phyloP scores from a whole-genome alignment of 2,797 vertebrate species.

The Fringilla coelebs region DNA sequence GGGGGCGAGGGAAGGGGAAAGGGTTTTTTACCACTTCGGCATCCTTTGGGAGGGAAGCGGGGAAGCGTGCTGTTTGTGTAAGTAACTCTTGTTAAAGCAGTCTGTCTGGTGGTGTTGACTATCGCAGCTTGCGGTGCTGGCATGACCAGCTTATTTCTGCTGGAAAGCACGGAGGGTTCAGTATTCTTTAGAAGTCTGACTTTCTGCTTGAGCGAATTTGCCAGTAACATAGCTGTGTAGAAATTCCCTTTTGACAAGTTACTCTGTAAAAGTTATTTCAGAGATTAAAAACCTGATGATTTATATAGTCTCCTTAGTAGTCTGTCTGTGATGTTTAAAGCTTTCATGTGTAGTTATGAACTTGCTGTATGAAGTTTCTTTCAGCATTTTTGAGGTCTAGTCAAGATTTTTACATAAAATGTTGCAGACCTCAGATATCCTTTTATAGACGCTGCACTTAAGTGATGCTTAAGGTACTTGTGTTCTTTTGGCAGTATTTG shows the following conservation, averaged over 20 bases:
- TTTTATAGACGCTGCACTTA: background rate
- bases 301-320: background rate
- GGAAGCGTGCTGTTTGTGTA: background rate
- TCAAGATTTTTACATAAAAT: background rate
- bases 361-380: background rate
- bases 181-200: background rate
- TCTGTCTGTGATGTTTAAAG: background rate
- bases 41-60: background rate
- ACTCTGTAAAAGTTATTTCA: background rate
- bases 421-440: background rate
- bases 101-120: background rate
- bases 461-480: background rate
- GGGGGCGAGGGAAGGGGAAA: too few species aligned
- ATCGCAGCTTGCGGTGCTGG: background rate
- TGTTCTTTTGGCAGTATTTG: slow-evolving; percentile 28
- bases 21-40: background rate
- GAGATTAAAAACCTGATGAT: background rate
- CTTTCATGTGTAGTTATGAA: background rate
- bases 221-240: accelerated
- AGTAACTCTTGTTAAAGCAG: background rate
- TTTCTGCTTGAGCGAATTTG: background rate
- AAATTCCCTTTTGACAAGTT: background rate
- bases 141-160: background rate
- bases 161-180: background rate
- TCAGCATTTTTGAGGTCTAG: background rate